Conservation (phyloP, 2,888 invertebrate genomes). For the Oxytorus armatus region DNA sequence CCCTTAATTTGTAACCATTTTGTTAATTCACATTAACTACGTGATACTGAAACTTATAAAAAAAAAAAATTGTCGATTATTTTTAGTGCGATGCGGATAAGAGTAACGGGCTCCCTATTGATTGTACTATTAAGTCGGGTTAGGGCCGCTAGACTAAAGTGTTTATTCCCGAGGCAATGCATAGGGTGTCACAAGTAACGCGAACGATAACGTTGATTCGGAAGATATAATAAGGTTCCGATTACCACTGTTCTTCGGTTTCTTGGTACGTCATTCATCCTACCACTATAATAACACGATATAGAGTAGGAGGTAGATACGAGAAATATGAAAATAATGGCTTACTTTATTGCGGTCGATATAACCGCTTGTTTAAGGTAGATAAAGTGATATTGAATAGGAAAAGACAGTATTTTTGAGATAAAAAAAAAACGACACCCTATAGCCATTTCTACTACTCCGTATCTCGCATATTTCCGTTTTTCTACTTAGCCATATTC, state of each 20-base stretch:
- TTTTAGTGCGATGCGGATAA: too few species aligned
- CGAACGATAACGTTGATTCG: constrained; percentile 10
- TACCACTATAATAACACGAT: background rate
- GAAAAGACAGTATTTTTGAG: too few species aligned
- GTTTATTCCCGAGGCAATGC: background rate
- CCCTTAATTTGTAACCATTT: too few species aligned
- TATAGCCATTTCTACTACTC: background rate
- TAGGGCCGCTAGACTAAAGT: constrained; percentile 1
- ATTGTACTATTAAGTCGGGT: too few species aligned
- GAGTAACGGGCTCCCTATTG: too few species aligned
- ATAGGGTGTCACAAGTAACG: background rate
- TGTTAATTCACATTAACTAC: too few species aligned
- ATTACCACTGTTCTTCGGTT: constrained; percentile 17
- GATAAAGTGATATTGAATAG: background rate
- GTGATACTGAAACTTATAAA: too few species aligned
- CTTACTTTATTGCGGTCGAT: background rate
- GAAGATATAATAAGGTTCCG: constrained; percentile 11
- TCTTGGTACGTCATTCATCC: background rate
- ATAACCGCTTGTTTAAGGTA: background rate
- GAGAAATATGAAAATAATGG: background rate
- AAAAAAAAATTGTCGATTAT: too few species aligned
- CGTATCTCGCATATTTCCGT: too few species aligned
- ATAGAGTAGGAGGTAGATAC: background rate
- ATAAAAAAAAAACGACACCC: background rate
- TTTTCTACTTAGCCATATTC: background rate